phyloP scores from a whole-genome alignment of 1,140 invertebrate genomes.

The Archegozetes longisetosus region DNA sequence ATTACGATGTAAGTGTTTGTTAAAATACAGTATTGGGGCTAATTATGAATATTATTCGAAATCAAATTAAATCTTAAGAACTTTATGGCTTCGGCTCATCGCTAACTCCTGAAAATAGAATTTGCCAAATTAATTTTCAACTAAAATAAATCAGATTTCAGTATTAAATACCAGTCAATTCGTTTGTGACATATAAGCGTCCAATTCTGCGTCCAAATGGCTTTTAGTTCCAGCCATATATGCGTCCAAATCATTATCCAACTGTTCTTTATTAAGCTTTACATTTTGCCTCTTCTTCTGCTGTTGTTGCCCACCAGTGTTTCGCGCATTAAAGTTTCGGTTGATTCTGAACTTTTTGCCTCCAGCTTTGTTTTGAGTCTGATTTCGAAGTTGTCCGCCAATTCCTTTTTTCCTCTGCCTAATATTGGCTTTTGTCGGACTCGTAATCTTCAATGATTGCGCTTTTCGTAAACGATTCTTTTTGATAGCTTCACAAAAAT shows the following conservation, averaged over 20 bases:
- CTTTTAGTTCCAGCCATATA: constrained; percentile 15
- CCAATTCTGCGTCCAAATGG: constrained; percentile 12
- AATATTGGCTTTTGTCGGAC: not conserved
- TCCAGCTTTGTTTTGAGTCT: not conserved
- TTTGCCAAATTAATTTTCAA: too few species aligned
- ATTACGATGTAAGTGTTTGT: too few species aligned
- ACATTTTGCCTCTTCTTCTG: not conserved
- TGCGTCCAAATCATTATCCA: constrained; percentile 17
- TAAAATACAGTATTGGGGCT: too few species aligned
- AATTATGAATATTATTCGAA: too few species aligned
- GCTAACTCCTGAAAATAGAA: too few species aligned
- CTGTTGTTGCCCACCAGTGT: not conserved
- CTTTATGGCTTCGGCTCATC: too few species aligned
- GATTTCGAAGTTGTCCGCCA: not conserved
- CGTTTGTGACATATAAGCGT: constrained; percentile 13
- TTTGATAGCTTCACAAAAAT: not conserved
- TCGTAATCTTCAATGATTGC: not conserved
- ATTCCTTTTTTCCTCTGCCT: not conserved
- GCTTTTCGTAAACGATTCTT: not conserved
- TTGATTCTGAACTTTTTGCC: not conserved
- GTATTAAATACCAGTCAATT: too few species aligned
- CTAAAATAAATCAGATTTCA: too few species aligned
- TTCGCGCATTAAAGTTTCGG: not conserved
- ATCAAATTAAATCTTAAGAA: too few species aligned
- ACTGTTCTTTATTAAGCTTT: not conserved